Evolutionary conservation across 2,888 invertebrate genomes (phyloP).

Genomic region (Andrena praecox): DNA sequence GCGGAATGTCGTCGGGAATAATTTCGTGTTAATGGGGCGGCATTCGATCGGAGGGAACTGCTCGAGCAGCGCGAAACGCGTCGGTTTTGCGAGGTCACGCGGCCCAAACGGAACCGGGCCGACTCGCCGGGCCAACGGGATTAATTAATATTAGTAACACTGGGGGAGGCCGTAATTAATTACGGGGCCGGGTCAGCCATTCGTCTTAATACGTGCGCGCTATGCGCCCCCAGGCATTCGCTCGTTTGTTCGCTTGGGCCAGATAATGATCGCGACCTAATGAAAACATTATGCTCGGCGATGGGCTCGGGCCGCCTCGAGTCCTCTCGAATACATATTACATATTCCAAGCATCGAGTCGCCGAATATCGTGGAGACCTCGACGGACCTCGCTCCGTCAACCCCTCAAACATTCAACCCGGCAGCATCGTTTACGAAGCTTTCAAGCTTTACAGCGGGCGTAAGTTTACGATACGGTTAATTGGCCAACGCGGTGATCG

Average conservation of each 20-base stretch:
- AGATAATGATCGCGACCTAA: conserved; percentile 78
- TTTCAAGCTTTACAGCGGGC: neutral
- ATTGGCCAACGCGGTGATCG: neutral
- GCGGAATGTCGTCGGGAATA: conserved; percentile 15
- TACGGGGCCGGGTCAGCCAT: conserved; percentile 70
- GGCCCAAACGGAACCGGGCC: conserved; percentile 26
- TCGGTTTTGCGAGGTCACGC: conserved; percentile 52
- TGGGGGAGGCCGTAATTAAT: conserved; percentile 78
- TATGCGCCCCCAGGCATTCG: conserved; percentile 70
- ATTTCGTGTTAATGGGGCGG: conserved; percentile 41
- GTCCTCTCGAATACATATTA: conserved; percentile 34
- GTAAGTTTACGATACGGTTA: neutral
- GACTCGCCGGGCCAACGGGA: conserved; percentile 58
- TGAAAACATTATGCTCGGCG: conserved; percentile 77
- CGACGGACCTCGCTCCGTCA: neutral
- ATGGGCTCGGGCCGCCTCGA: conserved; percentile 34
- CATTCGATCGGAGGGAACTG: conserved; percentile 4
- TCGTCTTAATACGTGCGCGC: conserved; percentile 75
- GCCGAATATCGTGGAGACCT: too few species aligned
- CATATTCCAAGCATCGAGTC: conserved; percentile 1
- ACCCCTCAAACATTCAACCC: neutral
- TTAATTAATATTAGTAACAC: conserved; percentile 81
- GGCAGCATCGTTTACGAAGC: neutral
- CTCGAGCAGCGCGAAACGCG: neutral
- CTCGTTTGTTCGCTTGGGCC: conserved; percentile 72